Evolutionary conservation across 2,888 invertebrate genomes (phyloP), one percentile per base, ranked within the genome.

Genomic region (Sphaerophoria rueppellii): DNA sequence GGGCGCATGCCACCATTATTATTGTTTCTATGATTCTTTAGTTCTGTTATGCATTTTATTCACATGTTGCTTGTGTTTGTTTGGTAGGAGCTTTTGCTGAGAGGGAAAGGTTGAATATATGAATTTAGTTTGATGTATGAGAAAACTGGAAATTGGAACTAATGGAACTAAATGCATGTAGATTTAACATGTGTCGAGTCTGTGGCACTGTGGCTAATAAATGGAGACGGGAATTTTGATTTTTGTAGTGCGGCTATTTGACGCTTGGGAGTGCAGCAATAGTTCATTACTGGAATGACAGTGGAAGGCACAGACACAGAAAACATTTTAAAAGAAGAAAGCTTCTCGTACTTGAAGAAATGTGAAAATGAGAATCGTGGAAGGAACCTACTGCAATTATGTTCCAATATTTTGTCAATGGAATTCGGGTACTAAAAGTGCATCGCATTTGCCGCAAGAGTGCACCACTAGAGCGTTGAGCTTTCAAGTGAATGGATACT

Each of bases 221-320:
- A n/a, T 24, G 48, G 54, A 48, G 65, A 54, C 43, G 14, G 16
- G 35, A n/a, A 46, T 40, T 58, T 65, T 65, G 50, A 37, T 50
- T 55, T 58, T 6, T 24, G 9, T 82, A 79, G 85, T 87, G 70
- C 80, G 76, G 4, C 57, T 12, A 9, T 83, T 87, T 87, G 61
- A 87, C 87, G 81, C 81, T 72, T 76, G 87, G 24, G 24, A 76
- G 87, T 83, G 87, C 87, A 81, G 78, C 77, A 79, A 61, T 61
- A 61, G 3, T 48, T 61, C 16, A 4, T 40, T 43, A 43, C 75
- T 60, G 34, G 37, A 58, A 32, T 55, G 2, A 60, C 43, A 12
- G 70, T 85, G 81, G 24, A 24, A 24, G 24, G 24, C 24, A 24
- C 24, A 24, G 24, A 24, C 1, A 24, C 24, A 24, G 24, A 24